Conservation (phyloP, 92 coral and sea anemone species). For the Porites divaricata region DNA sequence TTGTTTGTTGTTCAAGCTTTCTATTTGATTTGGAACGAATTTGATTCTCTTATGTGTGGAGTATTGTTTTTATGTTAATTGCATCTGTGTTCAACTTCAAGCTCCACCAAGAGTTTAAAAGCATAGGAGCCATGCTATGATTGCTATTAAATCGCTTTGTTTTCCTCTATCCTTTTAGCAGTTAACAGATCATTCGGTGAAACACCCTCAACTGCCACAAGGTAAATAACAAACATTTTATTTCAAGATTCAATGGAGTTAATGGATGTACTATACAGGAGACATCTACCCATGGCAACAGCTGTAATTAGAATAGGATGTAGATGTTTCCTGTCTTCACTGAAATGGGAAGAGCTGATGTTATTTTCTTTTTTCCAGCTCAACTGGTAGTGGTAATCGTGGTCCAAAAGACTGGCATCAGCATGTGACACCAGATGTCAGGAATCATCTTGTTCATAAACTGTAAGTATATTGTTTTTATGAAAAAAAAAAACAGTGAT, state of each 20-base stretch:
- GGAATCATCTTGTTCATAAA: constrained; percentile 97
- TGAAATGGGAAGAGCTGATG: background rate
- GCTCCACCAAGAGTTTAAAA: too few relatives aligned
- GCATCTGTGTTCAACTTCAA: too few relatives aligned
- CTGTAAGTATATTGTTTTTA: constrained; percentile 71
- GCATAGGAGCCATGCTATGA: too few relatives aligned
- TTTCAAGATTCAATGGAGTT: background rate
- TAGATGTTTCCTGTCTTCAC: too few relatives aligned
- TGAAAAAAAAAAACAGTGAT: too few relatives aligned
- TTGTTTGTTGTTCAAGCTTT: background rate
- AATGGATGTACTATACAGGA: background rate
- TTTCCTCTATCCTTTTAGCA: constrained; percentile 9
- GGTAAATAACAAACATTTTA: constrained; percentile 42
- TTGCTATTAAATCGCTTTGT: background rate
- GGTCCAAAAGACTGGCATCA: constrained; percentile 99
- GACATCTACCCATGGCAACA: background rate
- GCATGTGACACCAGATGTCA: constrained; percentile 93
- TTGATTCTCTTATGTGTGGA: too few relatives aligned
- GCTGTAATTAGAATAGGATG: too few relatives aligned
- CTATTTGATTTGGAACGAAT: background rate
- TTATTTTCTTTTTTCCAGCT: constrained; percentile 32
- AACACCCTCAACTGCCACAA: constrained; percentile 60
- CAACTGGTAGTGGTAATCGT: constrained; percentile 66
- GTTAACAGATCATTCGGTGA: constrained; percentile 79
- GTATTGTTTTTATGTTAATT: too few relatives aligned